Base-by-base conservation (phyloP, 2,888 invertebrate species). In the Mylabris sibirica region DNA sequence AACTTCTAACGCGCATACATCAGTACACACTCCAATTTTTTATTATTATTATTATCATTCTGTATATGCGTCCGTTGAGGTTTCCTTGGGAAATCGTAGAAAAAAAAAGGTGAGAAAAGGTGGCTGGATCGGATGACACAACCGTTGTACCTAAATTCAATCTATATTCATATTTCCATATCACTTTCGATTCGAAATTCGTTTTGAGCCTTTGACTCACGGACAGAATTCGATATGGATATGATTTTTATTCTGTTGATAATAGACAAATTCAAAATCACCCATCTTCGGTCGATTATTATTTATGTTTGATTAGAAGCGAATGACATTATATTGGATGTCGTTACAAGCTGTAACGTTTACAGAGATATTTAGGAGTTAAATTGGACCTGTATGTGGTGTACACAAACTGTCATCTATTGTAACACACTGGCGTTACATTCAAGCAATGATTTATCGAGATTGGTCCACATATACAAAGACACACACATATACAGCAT, bases 161-260 rank as follows among this genome's bases (percentile, higher is more conserved):
- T 74, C 71, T 74, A 74, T 74, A 74, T 74, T 74, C 74, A 72
- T 74, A 74, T 74, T 74, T 74, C 66, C 71, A 68, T 72, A 70
- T 68, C 72, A 66, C 57, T 71, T 63, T 71, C 74, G 71, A 74
- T 74, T 67, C 70, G 69, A 71, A 74, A 74, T 74, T 74, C 74
- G 70, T 72, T 72, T 70, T 63, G 65, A 65, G 64, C 59, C 66
- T 70, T 65, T 65, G 35, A 62, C 59, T 67, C 60, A 62, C 63
- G 59, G 30, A 60, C 35, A 65, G 44, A 67, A 67, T 67, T 67
- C 60, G 61, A 61, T 49, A 59, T 35, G 59, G 49, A 66, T 61
- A 64, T 63, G 65, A 69, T 66, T 66, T 68, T 66, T 69, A 35
- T 59, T 63, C 59, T 60, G 53, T 11, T 17, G 59, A 8, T 9